Percentiles rank a stretch among this genome's conserved stretches.
phyloP scores from a whole-genome alignment of 2,888 invertebrate genomes.

The Thereva nobilitata region DNA sequence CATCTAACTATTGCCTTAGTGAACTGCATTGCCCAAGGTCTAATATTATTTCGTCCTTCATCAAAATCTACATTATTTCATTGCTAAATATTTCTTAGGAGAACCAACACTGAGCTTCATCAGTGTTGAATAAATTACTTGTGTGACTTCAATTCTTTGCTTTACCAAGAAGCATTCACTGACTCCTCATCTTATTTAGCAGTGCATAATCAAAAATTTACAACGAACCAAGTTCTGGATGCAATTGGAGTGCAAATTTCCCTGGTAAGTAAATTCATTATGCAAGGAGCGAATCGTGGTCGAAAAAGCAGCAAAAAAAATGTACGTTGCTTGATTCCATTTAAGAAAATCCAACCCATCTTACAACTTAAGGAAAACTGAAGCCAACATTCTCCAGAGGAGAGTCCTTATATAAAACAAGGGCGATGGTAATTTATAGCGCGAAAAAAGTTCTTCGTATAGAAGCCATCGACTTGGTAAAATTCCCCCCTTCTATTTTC shows the following conservation, averaged over 20 bases:
- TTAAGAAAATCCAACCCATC: conserved; percentile 4
- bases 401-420: background rate
- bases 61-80: no score
- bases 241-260: conserved; percentile 22
- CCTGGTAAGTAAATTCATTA: conserved; percentile 8
- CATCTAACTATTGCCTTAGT: no score
- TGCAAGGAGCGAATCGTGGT: background rate
- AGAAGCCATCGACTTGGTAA: background rate
- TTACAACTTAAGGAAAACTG: conserved; percentile 6
- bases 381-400: background rate
- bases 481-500: background rate
- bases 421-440: conserved; percentile 27
- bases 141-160: no score
- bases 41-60: no score
- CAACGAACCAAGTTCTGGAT: conserved; percentile 1
- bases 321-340: conserved; percentile 5
- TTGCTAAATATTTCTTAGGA: no score
- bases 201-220: no score
- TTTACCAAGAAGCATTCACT: no score
- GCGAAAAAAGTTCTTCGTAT: conserved; percentile 9
- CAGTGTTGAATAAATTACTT: no score
- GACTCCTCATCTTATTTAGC: no score
- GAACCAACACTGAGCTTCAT: no score
- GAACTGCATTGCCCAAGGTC: no score
- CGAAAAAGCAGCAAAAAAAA: conserved; percentile 9